Conservation (phyloP, 2,797 vertebrate species). For the Glyptemys insculpta region DNA sequence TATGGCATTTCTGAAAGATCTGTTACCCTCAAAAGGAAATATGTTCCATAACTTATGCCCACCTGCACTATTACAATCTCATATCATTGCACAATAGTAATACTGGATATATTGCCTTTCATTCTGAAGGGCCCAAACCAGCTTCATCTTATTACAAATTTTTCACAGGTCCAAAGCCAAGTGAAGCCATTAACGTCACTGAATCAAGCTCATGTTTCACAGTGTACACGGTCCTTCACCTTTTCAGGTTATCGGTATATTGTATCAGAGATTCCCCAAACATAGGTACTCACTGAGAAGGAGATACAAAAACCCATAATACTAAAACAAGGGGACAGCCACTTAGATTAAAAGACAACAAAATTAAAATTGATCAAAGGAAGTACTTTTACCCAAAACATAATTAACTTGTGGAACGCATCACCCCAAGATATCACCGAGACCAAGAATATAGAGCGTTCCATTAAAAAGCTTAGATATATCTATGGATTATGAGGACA, state of each 20-base stretch:
- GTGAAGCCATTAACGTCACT: slow-evolving; percentile 36
- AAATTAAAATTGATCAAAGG: neutral
- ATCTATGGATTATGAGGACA: fast-evolving
- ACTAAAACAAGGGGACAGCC: neutral
- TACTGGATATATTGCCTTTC: slow-evolving; percentile 14
- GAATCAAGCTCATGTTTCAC: slow-evolving; percentile 23
- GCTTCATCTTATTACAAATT: slow-evolving; percentile 40
- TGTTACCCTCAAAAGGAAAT: neutral
- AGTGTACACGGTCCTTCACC: neutral
- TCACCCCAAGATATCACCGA: fast-evolving
- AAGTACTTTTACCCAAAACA: neutral
- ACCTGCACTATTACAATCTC: neutral
- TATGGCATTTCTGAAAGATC: neutral
- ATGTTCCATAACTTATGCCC: neutral
- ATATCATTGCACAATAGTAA: slow-evolving; percentile 24
- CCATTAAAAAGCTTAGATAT: neutral
- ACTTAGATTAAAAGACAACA: slow-evolving; percentile 9
- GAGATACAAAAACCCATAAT: neutral
- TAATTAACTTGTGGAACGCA: neutral
- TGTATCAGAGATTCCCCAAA: neutral
- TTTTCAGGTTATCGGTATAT: neutral
- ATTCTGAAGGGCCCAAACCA: slow-evolving; percentile 33
- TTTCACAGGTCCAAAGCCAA: slow-evolving; percentile 42
- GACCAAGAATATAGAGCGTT: neutral
- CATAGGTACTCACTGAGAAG: neutral